Conservation (phyloP, 2,888 invertebrate species). For the Melangyna quadrimaculata region DNA sequence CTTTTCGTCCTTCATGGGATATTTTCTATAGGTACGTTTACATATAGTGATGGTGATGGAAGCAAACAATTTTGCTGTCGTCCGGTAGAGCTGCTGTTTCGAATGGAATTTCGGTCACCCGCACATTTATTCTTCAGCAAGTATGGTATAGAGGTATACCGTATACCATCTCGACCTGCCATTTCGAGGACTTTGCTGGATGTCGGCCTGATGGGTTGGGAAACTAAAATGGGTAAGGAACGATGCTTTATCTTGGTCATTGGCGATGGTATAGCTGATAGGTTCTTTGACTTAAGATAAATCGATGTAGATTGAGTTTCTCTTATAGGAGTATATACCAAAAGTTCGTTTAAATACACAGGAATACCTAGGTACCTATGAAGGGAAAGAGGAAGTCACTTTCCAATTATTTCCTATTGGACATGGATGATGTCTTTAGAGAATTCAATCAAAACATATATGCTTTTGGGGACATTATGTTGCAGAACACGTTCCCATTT, state of each 20-base stretch:
- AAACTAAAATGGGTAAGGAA: slow-evolving; percentile 12
- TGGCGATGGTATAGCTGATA: slow-evolving; percentile 47
- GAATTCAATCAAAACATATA: slow-evolving; percentile 65
- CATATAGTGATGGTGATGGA: background rate
- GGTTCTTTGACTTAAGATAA: slow-evolving; percentile 55
- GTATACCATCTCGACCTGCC: slow-evolving; percentile 35
- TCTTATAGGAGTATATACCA: background rate
- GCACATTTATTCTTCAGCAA: slow-evolving; percentile 64
- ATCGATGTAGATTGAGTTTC: slow-evolving; percentile 55
- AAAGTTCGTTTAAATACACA: too few species aligned
- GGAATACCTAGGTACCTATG: background rate
- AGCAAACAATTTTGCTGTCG: slow-evolving; percentile 61
- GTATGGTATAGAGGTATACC: background rate
- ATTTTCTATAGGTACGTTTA: background rate
- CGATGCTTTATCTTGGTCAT: slow-evolving; percentile 61
- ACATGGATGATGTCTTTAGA: slow-evolving; percentile 57
- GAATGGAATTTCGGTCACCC: slow-evolving; percentile 70
- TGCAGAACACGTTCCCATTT: slow-evolving; percentile 52
- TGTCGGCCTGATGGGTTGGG: background rate
- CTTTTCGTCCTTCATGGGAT: slow-evolving; percentile 1
- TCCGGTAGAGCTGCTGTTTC: slow-evolving; percentile 61
- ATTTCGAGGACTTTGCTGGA: slow-evolving; percentile 4
- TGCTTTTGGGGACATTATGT: slow-evolving; percentile 39
- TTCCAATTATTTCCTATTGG: slow-evolving; percentile 71
- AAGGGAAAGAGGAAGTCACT: slow-evolving; percentile 48